Evolutionary conservation across 2,113 vertebrate species (phyloP), one percentile per base, ranked within the genome.

Genomic region (Labrus mixtus): DNA sequence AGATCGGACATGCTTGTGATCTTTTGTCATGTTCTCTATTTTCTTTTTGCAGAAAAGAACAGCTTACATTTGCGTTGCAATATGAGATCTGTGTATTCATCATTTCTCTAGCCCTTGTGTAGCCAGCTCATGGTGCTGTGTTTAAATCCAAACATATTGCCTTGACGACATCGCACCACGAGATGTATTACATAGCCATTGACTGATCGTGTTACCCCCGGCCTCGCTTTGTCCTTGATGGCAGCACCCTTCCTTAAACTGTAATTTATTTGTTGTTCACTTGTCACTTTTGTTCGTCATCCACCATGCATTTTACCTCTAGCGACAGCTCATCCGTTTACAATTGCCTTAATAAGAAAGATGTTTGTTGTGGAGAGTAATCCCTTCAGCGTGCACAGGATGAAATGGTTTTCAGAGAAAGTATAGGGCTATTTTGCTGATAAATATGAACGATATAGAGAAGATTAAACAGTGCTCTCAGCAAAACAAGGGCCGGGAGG

Each of bases 251-350:
- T 71, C 76, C 80, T 91, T 84, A 85, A 84, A 78, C 75, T 75
- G 73, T 79, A 81, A 89, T 86, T 76, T 76, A 80, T 89, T 76
- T 89, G 82, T 83, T 85, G 81, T 84, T 85, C 75, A 82, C 90
- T 82, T 73, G 84, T 92, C 81, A 81, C 73, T 90, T 77, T 66
- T 68, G 60, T 76, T 88, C 55, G 62, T 79, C 70, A 81, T 69
- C 79, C 84, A 54, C 77, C 55, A 25, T 71, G 74, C 63, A 55
- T 83, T 86, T 81, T 65, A 79, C 73, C 72, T 36, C 54, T 9
- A 54, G 81, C 72, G 43, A 72, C 74, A 59, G 75, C 84, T 89
- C 83, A 85, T 79, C 60, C 59, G 20, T 82, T 89, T 88, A 88
- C 67, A n/a, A 54, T 80, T 71, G 78, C 73, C 76, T 79, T 81